These are phyloP conservation scores for Dorcus parallelipipedus DNA, from an alignment of 2,888 invertebrate genomes.

Conservation along the genomic window DNA sequence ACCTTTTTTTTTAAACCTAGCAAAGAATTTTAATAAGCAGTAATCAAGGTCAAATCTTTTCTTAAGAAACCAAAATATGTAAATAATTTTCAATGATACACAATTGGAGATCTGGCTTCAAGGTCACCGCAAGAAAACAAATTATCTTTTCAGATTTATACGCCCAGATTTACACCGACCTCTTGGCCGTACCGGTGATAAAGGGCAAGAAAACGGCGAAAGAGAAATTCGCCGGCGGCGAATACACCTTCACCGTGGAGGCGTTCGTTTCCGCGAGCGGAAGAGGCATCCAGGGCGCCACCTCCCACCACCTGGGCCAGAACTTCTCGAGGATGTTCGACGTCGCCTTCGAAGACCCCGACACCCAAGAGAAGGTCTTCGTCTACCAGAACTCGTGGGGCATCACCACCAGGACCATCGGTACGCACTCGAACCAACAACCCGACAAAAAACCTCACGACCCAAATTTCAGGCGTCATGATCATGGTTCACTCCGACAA, in stretches of 20 bases:
- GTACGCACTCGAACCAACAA: slow-evolving; percentile 42
- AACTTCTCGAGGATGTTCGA: slow-evolving; percentile 99
- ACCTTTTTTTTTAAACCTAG: background rate
- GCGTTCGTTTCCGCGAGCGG: slow-evolving; percentile 93
- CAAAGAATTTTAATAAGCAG: background rate
- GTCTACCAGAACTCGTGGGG: slow-evolving; percentile 99
- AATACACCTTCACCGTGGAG: slow-evolving; percentile 96
- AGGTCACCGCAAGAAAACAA: background rate
- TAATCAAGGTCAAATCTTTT: too few relatives aligned
- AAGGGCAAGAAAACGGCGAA: slow-evolving; percentile 95
- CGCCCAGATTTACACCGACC: slow-evolving; percentile 82
- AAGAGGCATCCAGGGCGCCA: slow-evolving; percentile 92
- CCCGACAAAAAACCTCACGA: too few relatives aligned
- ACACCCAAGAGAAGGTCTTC: slow-evolving; percentile 80
- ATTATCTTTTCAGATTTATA: slow-evolving; percentile 68
- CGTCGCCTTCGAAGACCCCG: slow-evolving; percentile 90
- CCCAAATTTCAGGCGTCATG: slow-evolving; percentile 65
- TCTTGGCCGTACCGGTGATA: slow-evolving; percentile 93
- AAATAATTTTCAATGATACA: too few relatives aligned
- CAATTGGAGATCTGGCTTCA: too few relatives aligned
- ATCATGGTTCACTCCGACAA: slow-evolving; percentile 95
- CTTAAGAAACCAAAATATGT: too few relatives aligned
- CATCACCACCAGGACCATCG: slow-evolving; percentile 93
- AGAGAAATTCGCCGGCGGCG: slow-evolving; percentile 98
- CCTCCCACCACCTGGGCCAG: slow-evolving; percentile 97